Evolutionary conservation across 1,140 invertebrate genomes (phyloP), one percentile per base, ranked within the genome.

Genomic region (Euschistus heros): DNA sequence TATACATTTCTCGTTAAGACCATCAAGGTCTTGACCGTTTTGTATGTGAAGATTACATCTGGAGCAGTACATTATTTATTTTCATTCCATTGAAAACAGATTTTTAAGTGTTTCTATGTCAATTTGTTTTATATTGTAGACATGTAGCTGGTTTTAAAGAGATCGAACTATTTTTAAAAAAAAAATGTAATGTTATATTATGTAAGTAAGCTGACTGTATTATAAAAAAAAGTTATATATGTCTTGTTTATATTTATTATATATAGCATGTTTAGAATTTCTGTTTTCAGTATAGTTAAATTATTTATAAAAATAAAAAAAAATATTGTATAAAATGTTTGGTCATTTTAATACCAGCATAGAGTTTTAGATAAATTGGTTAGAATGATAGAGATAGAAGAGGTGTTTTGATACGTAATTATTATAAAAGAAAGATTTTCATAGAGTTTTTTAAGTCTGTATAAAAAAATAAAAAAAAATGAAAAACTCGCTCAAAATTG

Each of bases 21-120:
- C 33, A 37, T 6, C 33, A 10, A 37, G 33, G 33, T 37, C 33
- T 37, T 37, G 10, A 37, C 33, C 13, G 33, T 37, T 37, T 37
- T 37, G 33, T 37, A 37, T 37, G 33, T 37, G 10, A 37, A 37
- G 27, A 30, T 30, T 30, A 30, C 33, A 59, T 26, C 55, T 59
- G 20, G 30, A 59, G 55, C 55, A 33, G 30, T 59, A 59, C 30
- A 59, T 68, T 57, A 65, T 68, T 68, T 68, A 68, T 65, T 67
- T 68, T 68, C 63, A 68, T 68, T 68, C 67, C 67, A 68, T 65
- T 22, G 50, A 54, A 59, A 59, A 59, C 55, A 59, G 55, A 22
- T 63, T 67, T 44, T 57, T 55, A 64, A 37, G 61, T 62, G 61
- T 66, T 62, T 66, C 59, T 62, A 63, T 42, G 60, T 62, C 50